Conservation (phyloP, 1,140 invertebrate genomes). For the Gryon sp. region DNA sequence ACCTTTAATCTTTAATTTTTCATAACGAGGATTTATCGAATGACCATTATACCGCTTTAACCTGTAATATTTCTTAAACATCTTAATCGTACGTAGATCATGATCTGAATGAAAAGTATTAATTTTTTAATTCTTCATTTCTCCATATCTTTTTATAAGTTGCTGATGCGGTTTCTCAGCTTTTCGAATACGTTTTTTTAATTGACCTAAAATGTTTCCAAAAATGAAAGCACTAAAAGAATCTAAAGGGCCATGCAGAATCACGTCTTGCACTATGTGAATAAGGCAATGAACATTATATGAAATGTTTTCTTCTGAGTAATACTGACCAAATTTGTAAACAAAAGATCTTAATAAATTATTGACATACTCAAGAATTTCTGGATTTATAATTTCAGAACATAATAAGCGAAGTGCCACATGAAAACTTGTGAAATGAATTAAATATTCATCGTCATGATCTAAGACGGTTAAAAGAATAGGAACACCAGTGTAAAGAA, state of each 20-base stretch:
- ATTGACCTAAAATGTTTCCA: constrained; percentile 30
- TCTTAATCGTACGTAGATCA: not conserved
- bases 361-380: constrained; percentile 32
- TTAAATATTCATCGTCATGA: too few relatives aligned
- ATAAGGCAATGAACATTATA: constrained; percentile 60
- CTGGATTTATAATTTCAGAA: not conserved
- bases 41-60: not conserved
- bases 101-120: not conserved
- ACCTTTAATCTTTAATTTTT: too few relatives aligned
- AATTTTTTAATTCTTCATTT: constrained; percentile 18
- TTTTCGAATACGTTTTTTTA: constrained; percentile 43
- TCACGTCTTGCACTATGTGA: constrained; percentile 45
- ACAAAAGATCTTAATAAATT: constrained; percentile 43
- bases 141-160: constrained; percentile 18
- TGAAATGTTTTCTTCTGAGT: constrained; percentile 49
- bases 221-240: constrained; percentile 47
- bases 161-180: constrained; percentile 38
- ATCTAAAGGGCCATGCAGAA: constrained; percentile 29
- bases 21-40: not conserved
- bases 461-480: too few relatives aligned
- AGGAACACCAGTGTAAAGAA: constrained; percentile 68
- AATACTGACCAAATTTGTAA: constrained; percentile 27
- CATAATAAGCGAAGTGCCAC: constrained; percentile 38
- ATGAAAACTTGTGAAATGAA: too few relatives aligned
- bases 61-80: constrained; percentile 6